A percentile compares a stretch with the other conserved stretches of the same genome.
Conservation (phyloP, 2,888 invertebrate species). For the Acleris literana region DNA sequence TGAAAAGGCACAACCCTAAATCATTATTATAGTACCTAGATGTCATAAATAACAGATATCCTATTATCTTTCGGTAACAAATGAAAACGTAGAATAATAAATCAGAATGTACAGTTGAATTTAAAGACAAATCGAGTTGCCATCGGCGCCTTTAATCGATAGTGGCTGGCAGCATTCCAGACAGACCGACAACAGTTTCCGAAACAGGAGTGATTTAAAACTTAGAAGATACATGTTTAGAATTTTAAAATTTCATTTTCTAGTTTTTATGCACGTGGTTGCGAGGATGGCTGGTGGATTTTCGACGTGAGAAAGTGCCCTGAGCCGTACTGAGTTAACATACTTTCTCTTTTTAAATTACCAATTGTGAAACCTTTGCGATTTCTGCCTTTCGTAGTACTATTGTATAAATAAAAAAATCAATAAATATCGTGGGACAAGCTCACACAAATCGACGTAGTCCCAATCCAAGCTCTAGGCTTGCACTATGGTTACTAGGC, state of each 20-base stretch:
- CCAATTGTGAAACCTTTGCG: too few species aligned
- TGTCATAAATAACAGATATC: slow-evolving; percentile 17
- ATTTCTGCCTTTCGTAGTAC: too few species aligned
- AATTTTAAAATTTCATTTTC: slow-evolving; percentile 5
- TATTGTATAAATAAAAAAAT: too few species aligned
- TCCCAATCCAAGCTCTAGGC: too few species aligned
- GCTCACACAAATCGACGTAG: too few species aligned
- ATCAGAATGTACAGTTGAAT: slow-evolving; percentile 34
- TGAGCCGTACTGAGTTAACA: too few species aligned
- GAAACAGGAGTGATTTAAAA: slow-evolving; percentile 36
- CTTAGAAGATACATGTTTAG: slow-evolving; percentile 28
- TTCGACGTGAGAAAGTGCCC: too few species aligned
- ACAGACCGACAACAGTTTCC: slow-evolving; percentile 36
- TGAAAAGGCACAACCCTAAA: neutral
- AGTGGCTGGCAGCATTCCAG: slow-evolving; percentile 34
- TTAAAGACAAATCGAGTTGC: slow-evolving; percentile 35
- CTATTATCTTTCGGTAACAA: slow-evolving; percentile 29
- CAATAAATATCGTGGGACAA: too few species aligned
- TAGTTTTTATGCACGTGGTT: too few species aligned
- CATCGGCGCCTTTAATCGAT: slow-evolving; percentile 34
- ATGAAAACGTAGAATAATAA: slow-evolving; percentile 28
- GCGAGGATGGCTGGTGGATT: too few species aligned
- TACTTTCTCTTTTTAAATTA: too few species aligned
- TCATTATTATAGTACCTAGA: slow-evolving; percentile 1
- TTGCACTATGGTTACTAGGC: too few species aligned